These are phyloP conservation scores for Centrocercus urophasianus DNA, from an alignment of 2,113 vertebrate species.

Conservation along the genomic window DNA sequence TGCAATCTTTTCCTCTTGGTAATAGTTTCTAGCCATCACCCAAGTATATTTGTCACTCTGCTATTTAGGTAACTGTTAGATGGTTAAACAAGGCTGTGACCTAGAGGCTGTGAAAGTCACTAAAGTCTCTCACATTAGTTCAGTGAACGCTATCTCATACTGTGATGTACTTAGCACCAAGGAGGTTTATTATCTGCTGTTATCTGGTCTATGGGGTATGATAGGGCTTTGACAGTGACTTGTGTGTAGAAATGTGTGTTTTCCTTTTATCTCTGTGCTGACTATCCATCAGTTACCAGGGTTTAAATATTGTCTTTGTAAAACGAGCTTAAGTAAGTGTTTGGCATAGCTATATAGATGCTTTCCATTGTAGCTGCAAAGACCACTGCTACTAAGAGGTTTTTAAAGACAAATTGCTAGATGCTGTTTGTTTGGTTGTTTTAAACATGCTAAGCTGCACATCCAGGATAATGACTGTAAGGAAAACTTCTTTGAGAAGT, in stretches of 20 bases:
- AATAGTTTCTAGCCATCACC: background rate
- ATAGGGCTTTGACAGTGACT: background rate
- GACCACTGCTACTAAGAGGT: background rate
- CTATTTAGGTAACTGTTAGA: background rate
- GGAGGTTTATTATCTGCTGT: background rate
- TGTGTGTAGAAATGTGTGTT: background rate
- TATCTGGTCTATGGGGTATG: background rate
- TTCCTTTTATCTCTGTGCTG: background rate
- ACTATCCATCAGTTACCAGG: background rate
- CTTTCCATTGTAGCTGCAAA: background rate
- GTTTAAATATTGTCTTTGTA: background rate
- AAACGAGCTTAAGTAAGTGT: background rate
- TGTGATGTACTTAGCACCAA: background rate
- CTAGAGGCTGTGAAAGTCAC: background rate
- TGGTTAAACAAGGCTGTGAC: background rate
- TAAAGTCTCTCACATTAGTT: background rate
- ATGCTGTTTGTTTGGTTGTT: background rate
- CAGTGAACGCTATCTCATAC: background rate
- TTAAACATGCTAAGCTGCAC: background rate
- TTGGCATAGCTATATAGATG: background rate
- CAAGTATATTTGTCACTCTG: background rate
- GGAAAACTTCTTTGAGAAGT: background rate
- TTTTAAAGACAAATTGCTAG: background rate
- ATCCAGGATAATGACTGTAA: background rate
- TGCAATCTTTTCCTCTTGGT: background rate